phyloP scores from a whole-genome alignment of 2,888 invertebrate genomes.

The Pemphredon lugubris region DNA sequence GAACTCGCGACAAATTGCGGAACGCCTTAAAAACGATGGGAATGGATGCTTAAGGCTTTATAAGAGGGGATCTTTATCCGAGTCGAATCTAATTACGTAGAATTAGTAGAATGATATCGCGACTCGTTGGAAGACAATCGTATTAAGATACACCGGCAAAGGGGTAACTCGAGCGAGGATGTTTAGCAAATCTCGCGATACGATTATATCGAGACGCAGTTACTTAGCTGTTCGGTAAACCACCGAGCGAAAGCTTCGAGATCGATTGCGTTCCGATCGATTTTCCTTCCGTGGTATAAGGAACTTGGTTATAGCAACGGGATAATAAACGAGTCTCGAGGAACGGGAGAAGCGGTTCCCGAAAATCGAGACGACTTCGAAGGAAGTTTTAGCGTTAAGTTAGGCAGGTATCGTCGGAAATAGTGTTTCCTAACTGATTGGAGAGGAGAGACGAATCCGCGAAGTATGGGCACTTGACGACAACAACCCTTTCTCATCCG shows the following conservation, averaged over 20 bases:
- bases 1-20: not conserved
- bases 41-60: too few relatives aligned
- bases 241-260: conserved; percentile 4
- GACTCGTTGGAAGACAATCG: too few relatives aligned
- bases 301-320: conserved; percentile 35
- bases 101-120: too few relatives aligned
- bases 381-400: conserved; percentile 21
- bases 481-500: too few relatives aligned
- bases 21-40: not conserved
- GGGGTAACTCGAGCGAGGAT: too few relatives aligned
- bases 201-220: conserved; percentile 5
- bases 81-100: too few relatives aligned
- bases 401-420: not conserved
- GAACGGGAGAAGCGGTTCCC: not conserved
- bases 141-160: too few relatives aligned
- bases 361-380: conserved; percentile 8
- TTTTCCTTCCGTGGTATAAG: conserved; percentile 10
- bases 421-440: not conserved
- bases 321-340: conserved; percentile 48
- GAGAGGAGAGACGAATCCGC: not conserved
- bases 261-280: conserved; percentile 30
- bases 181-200: conserved; percentile 5
- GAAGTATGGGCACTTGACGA: too few relatives aligned
- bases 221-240: conserved; percentile 15
- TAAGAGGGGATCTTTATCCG: too few relatives aligned